Percentiles rank a stretch among this genome's conserved stretches.
These are phyloP conservation scores for Oreonectes daqikongensis DNA, from an alignment of 2,797 vertebrate species.

Conservation along the genomic window DNA sequence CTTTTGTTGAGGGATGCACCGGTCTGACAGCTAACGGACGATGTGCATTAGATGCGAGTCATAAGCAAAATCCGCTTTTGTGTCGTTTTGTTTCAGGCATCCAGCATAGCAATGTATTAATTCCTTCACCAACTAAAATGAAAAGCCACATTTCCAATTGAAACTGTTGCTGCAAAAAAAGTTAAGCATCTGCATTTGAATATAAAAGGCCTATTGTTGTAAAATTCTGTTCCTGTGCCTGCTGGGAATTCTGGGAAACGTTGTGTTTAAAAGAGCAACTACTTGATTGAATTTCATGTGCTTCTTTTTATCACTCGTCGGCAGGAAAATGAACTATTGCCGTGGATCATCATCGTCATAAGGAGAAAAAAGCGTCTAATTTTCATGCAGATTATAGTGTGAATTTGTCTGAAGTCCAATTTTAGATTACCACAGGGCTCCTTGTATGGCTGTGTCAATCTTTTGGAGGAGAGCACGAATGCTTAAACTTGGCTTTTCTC, in stretches of 20 bases:
- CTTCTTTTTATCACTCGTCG: conserved; percentile 51
- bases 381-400: conserved; percentile 59
- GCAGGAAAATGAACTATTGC: conserved; percentile 56
- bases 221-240: conserved; percentile 42
- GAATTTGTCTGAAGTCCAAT: conserved; percentile 58
- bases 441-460: conserved; percentile 56
- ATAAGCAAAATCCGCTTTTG: not conserved
- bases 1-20: conserved; percentile 18
- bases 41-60: not conserved
- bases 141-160: conserved; percentile 44
- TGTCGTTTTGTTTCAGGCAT: not conserved
- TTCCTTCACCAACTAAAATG: not conserved
- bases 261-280: conserved; percentile 58
- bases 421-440: conserved; percentile 58
- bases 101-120: not conserved
- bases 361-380: conserved; percentile 34
- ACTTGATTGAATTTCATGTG: conserved; percentile 54
- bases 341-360: conserved; percentile 48
- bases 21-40: not conserved
- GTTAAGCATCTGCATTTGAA: conserved; percentile 53
- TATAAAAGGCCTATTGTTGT: conserved; percentile 53
- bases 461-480: conserved; percentile 48
- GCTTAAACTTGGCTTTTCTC: conserved; percentile 56
- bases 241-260: conserved; percentile 53
- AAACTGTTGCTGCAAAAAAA: conserved; percentile 40